Evolutionary conservation across 2,888 invertebrate genomes (phyloP), one percentile per base, ranked within the genome.

Genomic region (Drosophila melanosoma): DNA sequence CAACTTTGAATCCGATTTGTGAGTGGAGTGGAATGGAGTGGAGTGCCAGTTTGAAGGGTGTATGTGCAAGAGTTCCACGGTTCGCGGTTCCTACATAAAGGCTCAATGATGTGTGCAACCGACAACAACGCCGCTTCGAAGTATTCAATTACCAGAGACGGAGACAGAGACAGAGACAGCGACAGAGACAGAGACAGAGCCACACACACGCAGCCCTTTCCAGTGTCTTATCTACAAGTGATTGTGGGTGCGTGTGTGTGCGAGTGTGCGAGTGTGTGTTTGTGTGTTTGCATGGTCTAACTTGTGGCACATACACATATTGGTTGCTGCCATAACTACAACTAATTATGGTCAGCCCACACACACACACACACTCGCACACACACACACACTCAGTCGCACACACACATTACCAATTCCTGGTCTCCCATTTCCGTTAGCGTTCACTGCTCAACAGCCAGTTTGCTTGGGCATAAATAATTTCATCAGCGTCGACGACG

Each of bases 61-160:
- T 45, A 20, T 20, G 45, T 45, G 20, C 20, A 12, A 20, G 20
- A 42, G 51, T 49, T 56, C 35, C 57, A 69, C 26, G 62, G 36
- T 49, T 35, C 59, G 63, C 74, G 69, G 53, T 69, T 69, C 81
- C 86, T 85, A 75, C 81, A 58, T 67, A 52, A 72, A 69, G 75
- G 81, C 75, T 80, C 89, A 79, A 77, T 88, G 89, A 86, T 74
- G 90, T 85, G 90, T 88, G 79, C 79, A 82, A 87, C 87, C 79
- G 82, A 82, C 82, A 70, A 69, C 59, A 64, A 59, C 65, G 60
- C 8, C 56, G 62, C 51, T 45, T 45, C 73, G 69, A 80, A 72
- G 81, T 85, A 85, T 85, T 85, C 90, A 85, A 85, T 85, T 85
- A 90, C 81, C 81, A 23, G 8, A 23, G 29, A 29, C 69, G 17